Percentiles rank a stretch among this genome's conserved stretches.
phyloP scores from a whole-genome alignment of 2,113 vertebrate genomes.

The Pithys albifrons region DNA sequence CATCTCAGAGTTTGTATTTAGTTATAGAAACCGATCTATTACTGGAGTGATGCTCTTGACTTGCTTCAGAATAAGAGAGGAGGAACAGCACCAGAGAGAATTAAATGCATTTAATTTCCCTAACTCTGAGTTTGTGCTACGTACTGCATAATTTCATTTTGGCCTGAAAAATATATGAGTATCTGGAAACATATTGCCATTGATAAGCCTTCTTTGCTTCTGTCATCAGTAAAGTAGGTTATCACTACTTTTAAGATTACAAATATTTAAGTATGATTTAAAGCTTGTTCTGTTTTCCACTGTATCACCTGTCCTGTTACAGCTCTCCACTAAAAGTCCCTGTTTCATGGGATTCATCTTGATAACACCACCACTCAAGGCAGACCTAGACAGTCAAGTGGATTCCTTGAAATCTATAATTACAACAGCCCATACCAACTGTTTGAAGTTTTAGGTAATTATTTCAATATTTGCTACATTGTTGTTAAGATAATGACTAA shows the following conservation, averaged over 20 bases:
- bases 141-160: neutral
- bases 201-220: neutral
- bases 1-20: neutral
- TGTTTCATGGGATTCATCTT: neutral
- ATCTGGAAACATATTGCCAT: neutral
- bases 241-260: neutral
- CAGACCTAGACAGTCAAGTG: neutral
- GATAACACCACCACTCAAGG: neutral
- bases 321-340: neutral
- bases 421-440: neutral
- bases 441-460: neutral
- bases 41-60: neutral
- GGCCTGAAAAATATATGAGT: neutral
- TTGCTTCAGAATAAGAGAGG: neutral
- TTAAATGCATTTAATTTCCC: neutral
- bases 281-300: neutral
- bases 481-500: neutral
- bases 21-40: neutral
- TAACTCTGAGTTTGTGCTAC: neutral
- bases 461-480: conserved; percentile 32
- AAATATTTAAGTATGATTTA: neutral
- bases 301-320: neutral
- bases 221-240: neutral
- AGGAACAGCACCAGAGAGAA: neutral
- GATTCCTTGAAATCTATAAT: neutral